Conservation (phyloP, 2,113 vertebrate genomes). For the Ia io region DNA sequence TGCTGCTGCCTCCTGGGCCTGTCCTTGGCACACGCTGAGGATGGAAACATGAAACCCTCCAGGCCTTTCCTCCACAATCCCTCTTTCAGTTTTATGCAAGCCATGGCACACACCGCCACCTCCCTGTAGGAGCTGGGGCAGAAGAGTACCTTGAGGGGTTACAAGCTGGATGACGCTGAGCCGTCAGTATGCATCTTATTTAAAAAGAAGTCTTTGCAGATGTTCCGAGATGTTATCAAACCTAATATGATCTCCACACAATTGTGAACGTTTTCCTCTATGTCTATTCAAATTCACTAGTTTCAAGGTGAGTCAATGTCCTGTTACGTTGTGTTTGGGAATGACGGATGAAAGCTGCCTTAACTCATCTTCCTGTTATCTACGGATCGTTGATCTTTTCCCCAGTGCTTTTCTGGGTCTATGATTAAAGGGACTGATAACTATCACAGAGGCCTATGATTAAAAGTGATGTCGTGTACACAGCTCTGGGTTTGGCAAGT, state of each 20-base stretch:
- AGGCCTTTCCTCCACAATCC: background rate
- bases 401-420: background rate
- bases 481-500: background rate
- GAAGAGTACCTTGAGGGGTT: background rate
- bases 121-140: background rate
- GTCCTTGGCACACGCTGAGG: background rate
- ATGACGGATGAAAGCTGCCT: background rate
- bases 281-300: background rate
- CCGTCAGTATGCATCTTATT: background rate
- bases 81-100: background rate
- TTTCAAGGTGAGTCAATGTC: background rate
- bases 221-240: constrained; percentile 8
- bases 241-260: background rate
- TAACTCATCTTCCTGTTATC: background rate
- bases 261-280: background rate
- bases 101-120: background rate
- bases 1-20: background rate
- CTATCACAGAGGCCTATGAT: background rate
- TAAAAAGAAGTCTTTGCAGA: background rate
- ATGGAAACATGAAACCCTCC: background rate
- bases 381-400: background rate
- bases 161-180: background rate
- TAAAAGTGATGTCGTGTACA: background rate
- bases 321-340: background rate
- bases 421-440: background rate